These are phyloP conservation scores for Copsychus sechellarum DNA, from an alignment of 2,113 vertebrate genomes.

Conservation along the genomic window DNA sequence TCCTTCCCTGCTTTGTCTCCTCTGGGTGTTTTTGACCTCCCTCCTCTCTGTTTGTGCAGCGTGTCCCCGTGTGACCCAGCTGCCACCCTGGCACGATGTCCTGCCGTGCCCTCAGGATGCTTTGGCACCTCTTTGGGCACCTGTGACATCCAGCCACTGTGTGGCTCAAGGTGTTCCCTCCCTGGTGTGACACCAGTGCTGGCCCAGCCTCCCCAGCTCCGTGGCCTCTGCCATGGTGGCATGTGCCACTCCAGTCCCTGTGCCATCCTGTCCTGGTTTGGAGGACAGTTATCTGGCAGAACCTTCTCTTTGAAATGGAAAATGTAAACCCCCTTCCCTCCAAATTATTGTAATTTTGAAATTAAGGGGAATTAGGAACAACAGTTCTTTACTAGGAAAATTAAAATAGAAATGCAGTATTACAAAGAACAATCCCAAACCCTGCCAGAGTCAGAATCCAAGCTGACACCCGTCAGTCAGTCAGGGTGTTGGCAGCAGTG, in stretches of 20 bases:
- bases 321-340: too few relatives aligned
- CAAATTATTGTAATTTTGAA: too few relatives aligned
- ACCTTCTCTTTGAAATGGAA: too few relatives aligned
- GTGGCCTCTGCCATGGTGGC: accelerated
- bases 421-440: too few relatives aligned
- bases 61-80: background rate
- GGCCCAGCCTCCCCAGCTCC: background rate
- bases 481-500: too few relatives aligned
- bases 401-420: too few relatives aligned
- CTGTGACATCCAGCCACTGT: background rate
- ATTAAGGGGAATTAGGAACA: too few relatives aligned
- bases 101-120: accelerated
- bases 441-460: too few relatives aligned
- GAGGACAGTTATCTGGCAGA: too few relatives aligned
- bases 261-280: background rate
- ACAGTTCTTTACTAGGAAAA: too few relatives aligned
- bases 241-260: background rate
- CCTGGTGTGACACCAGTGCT: accelerated
- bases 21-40: background rate
- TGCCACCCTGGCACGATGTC: background rate
- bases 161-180: background rate
- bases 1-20: background rate
- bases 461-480: too few relatives aligned
- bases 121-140: background rate
- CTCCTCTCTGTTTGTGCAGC: background rate